Conservation (phyloP, 1,140 invertebrate species). For the Drosophila kanapiae region DNA sequence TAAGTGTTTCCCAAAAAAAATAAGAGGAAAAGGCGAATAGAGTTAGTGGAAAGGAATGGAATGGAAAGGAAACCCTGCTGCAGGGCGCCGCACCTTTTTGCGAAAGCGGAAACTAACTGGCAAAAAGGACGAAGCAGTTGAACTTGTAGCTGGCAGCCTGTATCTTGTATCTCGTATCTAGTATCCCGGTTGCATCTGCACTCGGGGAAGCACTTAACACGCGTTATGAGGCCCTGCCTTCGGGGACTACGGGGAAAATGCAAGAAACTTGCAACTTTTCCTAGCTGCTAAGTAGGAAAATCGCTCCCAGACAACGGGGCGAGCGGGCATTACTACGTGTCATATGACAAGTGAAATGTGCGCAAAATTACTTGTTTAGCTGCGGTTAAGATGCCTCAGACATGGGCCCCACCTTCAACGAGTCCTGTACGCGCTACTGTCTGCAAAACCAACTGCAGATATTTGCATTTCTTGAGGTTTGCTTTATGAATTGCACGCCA, state of each 20-base stretch:
- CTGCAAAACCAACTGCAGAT: conserved; percentile 30
- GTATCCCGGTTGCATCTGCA: conserved; percentile 16
- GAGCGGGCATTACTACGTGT: conserved; percentile 63
- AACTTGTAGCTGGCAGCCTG: conserved; percentile 44
- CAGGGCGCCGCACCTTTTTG: conserved; percentile 46
- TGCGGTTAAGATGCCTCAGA: conserved; percentile 61
- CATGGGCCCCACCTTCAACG: neutral
- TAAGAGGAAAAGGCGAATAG: neutral
- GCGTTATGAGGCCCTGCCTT: conserved; percentile 57
- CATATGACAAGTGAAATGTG: conserved; percentile 83
- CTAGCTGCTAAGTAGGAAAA: conserved; percentile 75
- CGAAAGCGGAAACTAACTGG: conserved; percentile 59
- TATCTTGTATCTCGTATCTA: conserved; percentile 57
- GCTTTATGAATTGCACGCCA: conserved; percentile 58
- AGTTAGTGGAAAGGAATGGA: conserved; percentile 12
- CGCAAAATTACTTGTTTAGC: conserved; percentile 81
- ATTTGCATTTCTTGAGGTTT: conserved; percentile 69
- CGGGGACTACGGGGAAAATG: conserved; percentile 28
- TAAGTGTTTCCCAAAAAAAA: conserved; percentile 30
- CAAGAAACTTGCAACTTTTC: conserved; percentile 70
- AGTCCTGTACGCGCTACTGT: neutral
- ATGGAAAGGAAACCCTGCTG: conserved; percentile 29
- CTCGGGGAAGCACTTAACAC: conserved; percentile 61
- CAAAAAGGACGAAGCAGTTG: conserved; percentile 50
- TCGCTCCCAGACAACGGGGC: conserved; percentile 70